Conservation (phyloP, 2,113 vertebrate genomes). For the Elgaria multicarinata region DNA sequence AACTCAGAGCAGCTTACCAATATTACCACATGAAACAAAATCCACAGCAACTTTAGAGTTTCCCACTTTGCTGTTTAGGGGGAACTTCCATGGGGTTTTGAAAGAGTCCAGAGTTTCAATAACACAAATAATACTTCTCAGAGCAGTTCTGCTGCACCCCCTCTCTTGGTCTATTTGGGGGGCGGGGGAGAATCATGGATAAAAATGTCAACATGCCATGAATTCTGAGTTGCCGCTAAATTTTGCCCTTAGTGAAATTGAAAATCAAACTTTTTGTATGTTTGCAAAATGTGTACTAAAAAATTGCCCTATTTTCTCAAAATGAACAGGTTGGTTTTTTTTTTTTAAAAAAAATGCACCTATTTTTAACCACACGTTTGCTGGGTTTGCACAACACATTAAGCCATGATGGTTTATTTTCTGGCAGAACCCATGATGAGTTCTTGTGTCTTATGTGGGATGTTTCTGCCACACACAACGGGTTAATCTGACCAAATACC, state of each 20-base stretch:
- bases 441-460: no score
- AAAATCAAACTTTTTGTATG: neutral
- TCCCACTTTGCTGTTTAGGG: neutral
- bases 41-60: neutral
- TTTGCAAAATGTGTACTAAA: no score
- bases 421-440: no score
- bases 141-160: neutral
- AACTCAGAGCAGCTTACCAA: neutral
- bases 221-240: neutral
- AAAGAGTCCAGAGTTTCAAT: neutral
- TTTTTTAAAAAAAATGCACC: no score
- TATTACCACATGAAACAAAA: neutral
- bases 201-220: neutral
- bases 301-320: no score
- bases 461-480: no score
- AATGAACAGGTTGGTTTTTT: no score
- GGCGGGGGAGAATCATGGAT: neutral
- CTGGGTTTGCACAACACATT: no score
- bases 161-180: neutral
- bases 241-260: neutral
- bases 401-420: no score
- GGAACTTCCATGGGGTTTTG: no score
- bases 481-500: no score
- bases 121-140: neutral
- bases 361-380: no score